Evolutionary conservation across 1,140 invertebrate species (phyloP).

Genomic region (Anastatus disparis): DNA sequence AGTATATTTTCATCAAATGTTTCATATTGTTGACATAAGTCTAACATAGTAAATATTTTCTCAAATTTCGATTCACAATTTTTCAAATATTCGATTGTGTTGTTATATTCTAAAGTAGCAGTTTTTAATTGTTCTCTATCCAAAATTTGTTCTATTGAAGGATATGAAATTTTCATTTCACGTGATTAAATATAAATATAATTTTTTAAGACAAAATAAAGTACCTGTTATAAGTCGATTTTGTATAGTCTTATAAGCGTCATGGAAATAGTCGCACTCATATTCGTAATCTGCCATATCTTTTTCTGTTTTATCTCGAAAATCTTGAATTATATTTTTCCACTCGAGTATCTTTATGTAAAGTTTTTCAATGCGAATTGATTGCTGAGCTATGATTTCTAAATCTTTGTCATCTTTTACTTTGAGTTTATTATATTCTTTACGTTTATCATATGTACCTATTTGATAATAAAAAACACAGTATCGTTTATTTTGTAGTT

Average conservation of each 20-base stretch:
- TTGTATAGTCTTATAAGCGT: conserved; percentile 43
- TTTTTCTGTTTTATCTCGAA: conserved; percentile 34
- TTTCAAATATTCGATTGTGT: conserved; percentile 42
- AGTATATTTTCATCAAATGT: conserved; percentile 50
- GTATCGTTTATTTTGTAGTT: background rate
- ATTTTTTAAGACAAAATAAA: conserved; percentile 20
- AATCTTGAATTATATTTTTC: conserved; percentile 46
- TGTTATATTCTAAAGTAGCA: conserved; percentile 49
- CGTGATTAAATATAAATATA: background rate
- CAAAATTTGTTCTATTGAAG: conserved; percentile 48
- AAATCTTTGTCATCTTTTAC: conserved; percentile 52
- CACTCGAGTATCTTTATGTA: conserved; percentile 49
- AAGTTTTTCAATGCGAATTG: conserved; percentile 42
- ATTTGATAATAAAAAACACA: background rate
- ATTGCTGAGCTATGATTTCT: conserved; percentile 49
- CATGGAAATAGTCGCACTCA: conserved; percentile 48
- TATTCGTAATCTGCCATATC: conserved; percentile 44
- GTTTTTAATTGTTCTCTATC: conserved; percentile 48
- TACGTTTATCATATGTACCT: conserved; percentile 34
- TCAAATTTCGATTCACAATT: conserved; percentile 42
- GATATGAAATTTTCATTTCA: background rate
- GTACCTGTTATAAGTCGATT: conserved; percentile 47
- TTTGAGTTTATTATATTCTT: conserved; percentile 48
- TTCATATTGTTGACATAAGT: conserved; percentile 57
- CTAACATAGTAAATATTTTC: conserved; percentile 41